Conservation (phyloP, 1,140 invertebrate genomes). For the Megathymus violae region DNA sequence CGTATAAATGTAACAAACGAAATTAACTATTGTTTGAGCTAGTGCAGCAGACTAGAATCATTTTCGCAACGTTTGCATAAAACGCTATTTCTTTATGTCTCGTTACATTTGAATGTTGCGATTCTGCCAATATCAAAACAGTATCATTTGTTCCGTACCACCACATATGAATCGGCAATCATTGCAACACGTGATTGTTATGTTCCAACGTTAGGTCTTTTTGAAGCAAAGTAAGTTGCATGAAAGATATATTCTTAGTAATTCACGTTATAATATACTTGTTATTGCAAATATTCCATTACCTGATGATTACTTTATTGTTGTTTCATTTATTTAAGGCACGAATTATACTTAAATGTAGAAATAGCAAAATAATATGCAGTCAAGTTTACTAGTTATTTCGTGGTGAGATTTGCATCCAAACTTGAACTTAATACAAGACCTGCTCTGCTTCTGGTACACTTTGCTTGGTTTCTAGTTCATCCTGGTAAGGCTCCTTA, state of each 20-base stretch:
- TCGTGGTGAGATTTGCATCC: no score
- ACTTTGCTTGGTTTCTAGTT: no score
- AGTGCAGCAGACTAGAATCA: conserved; percentile 26
- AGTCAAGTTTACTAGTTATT: no score
- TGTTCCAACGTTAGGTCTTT: conserved; percentile 4
- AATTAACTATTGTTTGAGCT: conserved; percentile 41
- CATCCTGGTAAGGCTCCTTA: no score
- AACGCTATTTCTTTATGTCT: conserved; percentile 24
- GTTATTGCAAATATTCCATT: neutral
- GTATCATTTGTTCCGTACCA: conserved; percentile 21
- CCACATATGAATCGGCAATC: conserved; percentile 18
- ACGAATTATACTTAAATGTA: no score
- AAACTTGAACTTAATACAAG: no score
- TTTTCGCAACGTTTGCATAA: conserved; percentile 39
- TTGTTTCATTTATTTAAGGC: no score
- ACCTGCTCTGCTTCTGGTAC: no score
- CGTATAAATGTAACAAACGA: conserved; percentile 7
- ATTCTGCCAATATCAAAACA: conserved; percentile 20
- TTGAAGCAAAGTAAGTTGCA: conserved; percentile 1
- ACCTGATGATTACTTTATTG: neutral
- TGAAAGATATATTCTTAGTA: neutral
- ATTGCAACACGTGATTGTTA: conserved; percentile 21
- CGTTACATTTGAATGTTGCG: conserved; percentile 16
- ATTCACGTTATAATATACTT: neutral
- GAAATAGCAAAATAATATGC: no score